Percentiles rank a stretch among this genome's conserved stretches.
Evolutionary conservation across 2,797 vertebrate genomes (phyloP).

Genomic region (Otus scops): DNA sequence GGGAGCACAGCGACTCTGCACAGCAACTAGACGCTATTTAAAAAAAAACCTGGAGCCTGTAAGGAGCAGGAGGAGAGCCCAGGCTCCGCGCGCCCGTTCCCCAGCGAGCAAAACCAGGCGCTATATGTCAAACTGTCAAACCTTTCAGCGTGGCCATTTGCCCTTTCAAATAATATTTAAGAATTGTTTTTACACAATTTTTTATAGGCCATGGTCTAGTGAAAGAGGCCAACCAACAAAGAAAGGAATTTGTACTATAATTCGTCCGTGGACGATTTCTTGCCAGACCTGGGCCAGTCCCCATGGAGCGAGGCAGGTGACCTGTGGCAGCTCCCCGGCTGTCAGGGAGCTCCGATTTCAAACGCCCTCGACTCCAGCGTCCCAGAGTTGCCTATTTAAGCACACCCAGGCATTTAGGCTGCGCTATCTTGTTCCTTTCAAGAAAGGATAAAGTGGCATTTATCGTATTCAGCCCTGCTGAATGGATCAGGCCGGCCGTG

Average conservation of each 20-base stretch:
- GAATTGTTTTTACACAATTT: slow-evolving; percentile 86
- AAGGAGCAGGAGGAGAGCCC: slow-evolving; percentile 68
- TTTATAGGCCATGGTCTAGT: slow-evolving; percentile 83
- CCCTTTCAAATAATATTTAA: slow-evolving; percentile 85
- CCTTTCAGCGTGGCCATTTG: slow-evolving; percentile 78
- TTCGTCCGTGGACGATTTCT: slow-evolving; percentile 81
- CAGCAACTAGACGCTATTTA: slow-evolving; percentile 70
- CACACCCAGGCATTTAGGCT: slow-evolving; percentile 87
- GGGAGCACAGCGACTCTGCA: slow-evolving; percentile 63
- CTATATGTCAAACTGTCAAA: slow-evolving; percentile 81
- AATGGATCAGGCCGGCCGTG: slow-evolving; percentile 82
- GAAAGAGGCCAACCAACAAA: slow-evolving; percentile 77
- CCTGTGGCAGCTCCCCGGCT: slow-evolving; percentile 87
- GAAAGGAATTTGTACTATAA: slow-evolving; percentile 83
- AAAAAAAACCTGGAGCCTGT: slow-evolving; percentile 52
- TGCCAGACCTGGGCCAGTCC: slow-evolving; percentile 78
- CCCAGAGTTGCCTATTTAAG: slow-evolving; percentile 84
- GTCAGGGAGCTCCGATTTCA: slow-evolving; percentile 87
- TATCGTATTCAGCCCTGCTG: slow-evolving; percentile 92
- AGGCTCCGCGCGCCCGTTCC: slow-evolving; percentile 58
- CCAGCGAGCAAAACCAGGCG: slow-evolving; percentile 70
- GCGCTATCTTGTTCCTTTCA: slow-evolving; percentile 87
- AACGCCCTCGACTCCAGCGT: slow-evolving; percentile 83
- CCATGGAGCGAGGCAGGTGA: slow-evolving; percentile 81
- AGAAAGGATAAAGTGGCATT: slow-evolving; percentile 88